Evolutionary conservation across 2,888 invertebrate species (phyloP).

Genomic region (Dysmachus trigonus): DNA sequence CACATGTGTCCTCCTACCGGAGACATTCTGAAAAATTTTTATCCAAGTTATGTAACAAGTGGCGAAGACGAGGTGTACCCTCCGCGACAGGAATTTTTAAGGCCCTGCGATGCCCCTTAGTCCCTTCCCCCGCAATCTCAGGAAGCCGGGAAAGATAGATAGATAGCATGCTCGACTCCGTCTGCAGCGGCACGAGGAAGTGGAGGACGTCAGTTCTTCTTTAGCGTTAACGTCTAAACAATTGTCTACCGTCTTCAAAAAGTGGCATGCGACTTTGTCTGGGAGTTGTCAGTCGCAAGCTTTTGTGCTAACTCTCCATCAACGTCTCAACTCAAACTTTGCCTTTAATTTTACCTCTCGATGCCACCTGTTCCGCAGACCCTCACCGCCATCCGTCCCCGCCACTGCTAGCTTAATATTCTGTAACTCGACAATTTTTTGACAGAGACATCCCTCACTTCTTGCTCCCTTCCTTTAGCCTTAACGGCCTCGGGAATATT

Average conservation of each 20-base stretch:
- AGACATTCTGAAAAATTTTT: not conserved
- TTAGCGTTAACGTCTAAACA: conserved; percentile 19
- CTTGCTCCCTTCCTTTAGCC: not conserved
- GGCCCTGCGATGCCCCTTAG: not conserved
- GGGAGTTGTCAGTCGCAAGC: conserved; percentile 47
- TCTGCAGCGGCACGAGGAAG: conserved; percentile 6
- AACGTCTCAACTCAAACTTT: conserved; percentile 41
- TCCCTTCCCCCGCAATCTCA: not conserved
- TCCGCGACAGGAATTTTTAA: not conserved
- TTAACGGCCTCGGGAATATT: conserved; percentile 39
- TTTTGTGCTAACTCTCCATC: conserved; percentile 41
- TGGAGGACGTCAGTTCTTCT: not conserved
- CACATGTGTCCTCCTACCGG: not conserved
- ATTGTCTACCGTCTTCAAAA: conserved; percentile 47
- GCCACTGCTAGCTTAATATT: not conserved
- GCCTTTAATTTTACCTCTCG: conserved; percentile 45
- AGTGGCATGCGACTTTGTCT: conserved; percentile 47
- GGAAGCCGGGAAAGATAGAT: not conserved
- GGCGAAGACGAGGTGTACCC: conserved; percentile 1
- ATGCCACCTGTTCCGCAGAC: conserved; percentile 45
- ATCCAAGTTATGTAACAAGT: not conserved
- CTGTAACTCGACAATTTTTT: conserved; percentile 42
- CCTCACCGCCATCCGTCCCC: not conserved
- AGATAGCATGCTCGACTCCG: not conserved
- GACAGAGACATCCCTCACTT: conserved; percentile 6